Percentiles rank a stretch among this genome's conserved stretches.
Conservation (phyloP, 2,888 invertebrate species). For the Agrochola macilenta region DNA sequence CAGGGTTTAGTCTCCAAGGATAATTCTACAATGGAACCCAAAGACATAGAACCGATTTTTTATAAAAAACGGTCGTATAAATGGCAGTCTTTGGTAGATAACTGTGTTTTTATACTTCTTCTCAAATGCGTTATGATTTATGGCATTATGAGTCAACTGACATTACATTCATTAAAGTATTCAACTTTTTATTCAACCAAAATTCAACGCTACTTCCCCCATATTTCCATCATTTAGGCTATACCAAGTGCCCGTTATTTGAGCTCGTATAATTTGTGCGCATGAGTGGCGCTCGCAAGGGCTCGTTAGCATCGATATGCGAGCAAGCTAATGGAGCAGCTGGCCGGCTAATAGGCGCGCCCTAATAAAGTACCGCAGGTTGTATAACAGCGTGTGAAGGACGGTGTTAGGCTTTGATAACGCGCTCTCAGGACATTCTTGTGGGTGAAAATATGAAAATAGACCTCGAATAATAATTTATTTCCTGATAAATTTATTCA, state of each 20-base stretch:
- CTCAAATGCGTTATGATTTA: not conserved
- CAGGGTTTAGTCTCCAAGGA: not conserved
- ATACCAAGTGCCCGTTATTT: conserved; percentile 15
- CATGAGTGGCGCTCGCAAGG: conserved; percentile 76
- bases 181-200: conserved; percentile 2
- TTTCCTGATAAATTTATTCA: not conserved
- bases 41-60: not conserved
- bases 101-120: not conserved
- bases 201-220: not conserved
- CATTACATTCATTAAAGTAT: too few species aligned
- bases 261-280: conserved; percentile 73
- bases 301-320: conserved; percentile 76
- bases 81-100: not conserved
- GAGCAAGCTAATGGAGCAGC: conserved; percentile 60
- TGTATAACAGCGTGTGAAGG: conserved; percentile 3
- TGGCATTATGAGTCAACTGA: not conserved
- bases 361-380: conserved; percentile 28
- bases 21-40: not conserved
- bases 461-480: not conserved
- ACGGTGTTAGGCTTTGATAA: conserved; percentile 1
- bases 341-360: conserved; percentile 38
- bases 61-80: not conserved
- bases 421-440: not conserved
- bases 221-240: conserved; percentile 8
- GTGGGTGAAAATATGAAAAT: not conserved